Evolutionary conservation across 2,888 invertebrate species (phyloP), one percentile per base, ranked within the genome.

Genomic region (Ctena decussata): DNA sequence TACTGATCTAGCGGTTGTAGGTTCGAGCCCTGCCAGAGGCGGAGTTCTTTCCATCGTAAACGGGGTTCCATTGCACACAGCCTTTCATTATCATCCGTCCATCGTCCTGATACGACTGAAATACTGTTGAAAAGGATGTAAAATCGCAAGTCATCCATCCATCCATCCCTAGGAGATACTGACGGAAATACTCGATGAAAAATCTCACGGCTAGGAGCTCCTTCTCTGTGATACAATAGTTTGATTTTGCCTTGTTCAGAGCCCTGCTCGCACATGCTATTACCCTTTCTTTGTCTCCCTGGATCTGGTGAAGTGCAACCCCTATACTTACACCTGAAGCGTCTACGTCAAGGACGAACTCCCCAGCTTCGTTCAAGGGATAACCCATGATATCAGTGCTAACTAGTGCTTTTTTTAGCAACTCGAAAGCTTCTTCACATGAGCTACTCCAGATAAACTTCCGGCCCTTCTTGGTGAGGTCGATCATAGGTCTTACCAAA

Each of bases 271-370:
- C 81, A 41, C 71, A 81, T 8, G 70, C 70, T 24, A 76, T 81
- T 15, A 76, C 81, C 35, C 76, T 41, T 21, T 81, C 76, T 12
- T 71, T 69, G 21, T 57, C 53, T 8, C 18, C 71, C 46, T 76
- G 81, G 5, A 41, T 21, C 37, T 81, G 81, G 8, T 15, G n/a
- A 0, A 81, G 21, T 6, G 76, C 76, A 18, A 30, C 81, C 2
- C 71, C 80, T 5, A 80, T 80, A 15, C 74, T 73, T 8, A 65
- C 30, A 2, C 65, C 80, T 5, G 80, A 80, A 6, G 86, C 89
- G 80, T 89, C 86, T 18, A 84, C 84, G 72, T 86, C 86, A 18
- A 89, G 37, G 6, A 83, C 65, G 65, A 84, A 89, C 21, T 37
- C 71, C 30, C 77, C 74, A 12, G n/a, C 73, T 46, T 74, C 35